phyloP scores from a whole-genome alignment of 2,888 invertebrate species.

The Callyntrura sp. region DNA sequence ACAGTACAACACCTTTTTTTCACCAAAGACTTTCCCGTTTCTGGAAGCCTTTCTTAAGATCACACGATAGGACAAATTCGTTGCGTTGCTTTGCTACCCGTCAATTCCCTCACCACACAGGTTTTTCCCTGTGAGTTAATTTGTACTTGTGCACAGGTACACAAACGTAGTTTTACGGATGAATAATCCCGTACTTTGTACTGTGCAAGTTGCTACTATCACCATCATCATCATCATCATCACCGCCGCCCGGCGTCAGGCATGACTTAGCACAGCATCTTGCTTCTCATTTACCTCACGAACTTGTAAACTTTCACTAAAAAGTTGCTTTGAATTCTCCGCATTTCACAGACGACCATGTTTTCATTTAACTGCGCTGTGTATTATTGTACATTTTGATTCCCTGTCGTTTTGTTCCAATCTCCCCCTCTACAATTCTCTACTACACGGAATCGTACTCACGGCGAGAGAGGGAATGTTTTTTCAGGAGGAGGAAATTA shows the following conservation, averaged over 20 bases:
- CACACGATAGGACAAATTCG: no score
- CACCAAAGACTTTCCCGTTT: no score
- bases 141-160: no score
- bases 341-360: not conserved
- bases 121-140: no score
- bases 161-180: no score
- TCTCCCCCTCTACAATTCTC: not conserved
- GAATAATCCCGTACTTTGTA: no score
- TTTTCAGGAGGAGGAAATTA: conserved; percentile 7
- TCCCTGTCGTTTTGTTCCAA: not conserved
- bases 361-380: not conserved
- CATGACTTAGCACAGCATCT: conserved; percentile 33
- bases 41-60: no score
- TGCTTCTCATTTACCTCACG: conserved; percentile 30
- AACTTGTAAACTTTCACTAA: conserved; percentile 27
- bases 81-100: no score
- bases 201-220: not conserved
- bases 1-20: no score
- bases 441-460: not conserved
- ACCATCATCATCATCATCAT: no score
- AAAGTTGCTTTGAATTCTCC: not conserved
- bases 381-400: conserved; percentile 2
- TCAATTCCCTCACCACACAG: no score
- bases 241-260: not conserved
- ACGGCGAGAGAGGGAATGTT: not conserved